Base-by-base conservation (phyloP, 2,888 invertebrate genomes). In the Melieria picta region DNA sequence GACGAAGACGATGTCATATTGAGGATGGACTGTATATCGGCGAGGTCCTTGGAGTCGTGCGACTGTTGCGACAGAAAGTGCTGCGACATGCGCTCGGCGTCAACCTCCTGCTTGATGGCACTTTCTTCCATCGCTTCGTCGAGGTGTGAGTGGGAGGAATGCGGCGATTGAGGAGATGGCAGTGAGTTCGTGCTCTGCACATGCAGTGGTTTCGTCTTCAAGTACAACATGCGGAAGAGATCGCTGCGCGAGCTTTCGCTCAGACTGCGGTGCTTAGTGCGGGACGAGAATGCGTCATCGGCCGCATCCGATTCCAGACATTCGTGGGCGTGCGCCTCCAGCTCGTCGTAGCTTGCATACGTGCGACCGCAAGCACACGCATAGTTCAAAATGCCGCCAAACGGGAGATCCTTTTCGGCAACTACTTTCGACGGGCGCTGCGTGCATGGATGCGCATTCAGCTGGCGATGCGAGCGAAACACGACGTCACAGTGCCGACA, bases 1-100 rank as follows among this genome's bases (percentile, higher is more conserved):
- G 84, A 86, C 4, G 87, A 86, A 7, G 86, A 85, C 11, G 93
- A 92, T 47, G 94, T 93, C 77, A 94, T 92, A 42, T 92, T 92
- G 68, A 95, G 89, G 76, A 95, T 95, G 46, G 94, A 93, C 83
- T 93, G 93, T 75, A 96, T 95, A 81, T 95, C 95, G 60, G 95
- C 95, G 75, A 95, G 88, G 80, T 96, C 95, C 83, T 92, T 92
- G 46, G 90, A 90, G 75, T 89, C 88, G 79, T 91, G 91, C 73
- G 79, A 78, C n/a, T 78, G 75, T 55, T 80, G 79, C 2, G 78
- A 76, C 64, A 77, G 73, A 47, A 78, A 76, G 7, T 77, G 74
- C n/a, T 78, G 79, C 6, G 78, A 73, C 30, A 77, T 72, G 0
- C 76, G 72, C 52, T 79, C 77, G 45, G 70, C 70, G 68, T 77